These are phyloP conservation scores for Rhopalosiphum maidis DNA, from an alignment of 1,140 invertebrate genomes.

Conservation along the genomic window DNA sequence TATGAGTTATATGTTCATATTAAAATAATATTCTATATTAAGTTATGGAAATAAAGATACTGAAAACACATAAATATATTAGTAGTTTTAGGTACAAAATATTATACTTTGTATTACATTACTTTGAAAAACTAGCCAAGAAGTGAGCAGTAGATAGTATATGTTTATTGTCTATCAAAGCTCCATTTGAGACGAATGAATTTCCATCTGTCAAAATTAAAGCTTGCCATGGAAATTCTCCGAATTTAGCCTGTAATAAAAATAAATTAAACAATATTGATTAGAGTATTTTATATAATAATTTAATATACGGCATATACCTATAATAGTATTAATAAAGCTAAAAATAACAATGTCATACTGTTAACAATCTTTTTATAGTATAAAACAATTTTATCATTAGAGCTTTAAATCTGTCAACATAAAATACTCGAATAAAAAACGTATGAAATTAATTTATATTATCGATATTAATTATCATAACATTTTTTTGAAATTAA, in stretches of 20 bases:
- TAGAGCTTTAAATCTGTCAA: too few relatives aligned
- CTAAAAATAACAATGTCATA: too few relatives aligned
- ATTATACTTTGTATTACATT: background rate
- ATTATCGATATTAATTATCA: background rate
- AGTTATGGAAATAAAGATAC: background rate
- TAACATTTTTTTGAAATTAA: background rate
- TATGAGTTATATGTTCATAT: background rate
- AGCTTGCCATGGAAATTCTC: conserved; percentile 59
- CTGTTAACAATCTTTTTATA: too few relatives aligned
- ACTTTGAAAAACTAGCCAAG: conserved; percentile 50
- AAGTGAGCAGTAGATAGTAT: conserved; percentile 58
- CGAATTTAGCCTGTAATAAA: conserved; percentile 56
- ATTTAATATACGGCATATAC: too few relatives aligned
- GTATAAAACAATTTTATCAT: background rate
- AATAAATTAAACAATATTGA: background rate
- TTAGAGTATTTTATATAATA: background rate
- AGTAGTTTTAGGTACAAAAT: background rate
- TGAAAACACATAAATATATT: background rate
- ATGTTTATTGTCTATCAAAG: conserved; percentile 52
- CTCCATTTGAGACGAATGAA: conserved; percentile 58
- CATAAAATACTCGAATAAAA: background rate
- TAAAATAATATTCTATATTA: background rate
- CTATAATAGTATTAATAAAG: background rate
- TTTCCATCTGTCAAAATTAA: conserved; percentile 51
- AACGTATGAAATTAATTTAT: background rate